These are phyloP conservation scores for Glaucopsyche alexis DNA, from an alignment of 2,888 invertebrate genomes.

Conservation along the genomic window DNA sequence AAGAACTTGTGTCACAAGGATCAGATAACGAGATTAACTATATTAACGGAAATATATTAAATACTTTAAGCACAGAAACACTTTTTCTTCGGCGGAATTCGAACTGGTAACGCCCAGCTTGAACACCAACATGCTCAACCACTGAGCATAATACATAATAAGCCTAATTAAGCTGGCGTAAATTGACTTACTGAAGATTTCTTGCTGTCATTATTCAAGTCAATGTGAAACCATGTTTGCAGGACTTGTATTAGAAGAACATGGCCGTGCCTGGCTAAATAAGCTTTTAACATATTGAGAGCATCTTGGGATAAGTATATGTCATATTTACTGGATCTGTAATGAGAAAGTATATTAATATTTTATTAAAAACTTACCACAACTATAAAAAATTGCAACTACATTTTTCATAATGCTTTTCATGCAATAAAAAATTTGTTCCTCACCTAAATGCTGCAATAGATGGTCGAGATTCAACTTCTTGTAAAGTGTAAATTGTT, in stretches of 20 bases:
- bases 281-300: slow-evolving; percentile 81
- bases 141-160: too few species aligned
- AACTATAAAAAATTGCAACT: too few species aligned
- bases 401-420: background rate
- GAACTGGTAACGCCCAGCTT: too few species aligned
- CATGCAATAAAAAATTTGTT: slow-evolving; percentile 10
- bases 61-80: too few species aligned
- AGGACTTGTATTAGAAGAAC: slow-evolving; percentile 84
- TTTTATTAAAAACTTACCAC: background rate
- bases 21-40: too few species aligned
- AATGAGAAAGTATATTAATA: slow-evolving; percentile 39
- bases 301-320: slow-evolving; percentile 84
- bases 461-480: slow-evolving; percentile 80
- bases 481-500: slow-evolving; percentile 79
- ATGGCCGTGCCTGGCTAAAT: slow-evolving; percentile 84
- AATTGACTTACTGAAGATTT: slow-evolving; percentile 58
- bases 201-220: slow-evolving; percentile 73
- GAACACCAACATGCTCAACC: too few species aligned
- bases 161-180: background rate
- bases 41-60: too few species aligned
- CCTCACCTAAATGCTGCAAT: slow-evolving; percentile 82
- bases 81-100: too few species aligned
- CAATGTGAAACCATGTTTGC: slow-evolving; percentile 82
- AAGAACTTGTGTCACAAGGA: too few species aligned
- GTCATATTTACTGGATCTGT: slow-evolving; percentile 86